A percentile compares a stretch with the other conserved stretches of the same genome.
phyloP scores from a whole-genome alignment of 2,888 invertebrate genomes.

The Ecliptopera silaceata region DNA sequence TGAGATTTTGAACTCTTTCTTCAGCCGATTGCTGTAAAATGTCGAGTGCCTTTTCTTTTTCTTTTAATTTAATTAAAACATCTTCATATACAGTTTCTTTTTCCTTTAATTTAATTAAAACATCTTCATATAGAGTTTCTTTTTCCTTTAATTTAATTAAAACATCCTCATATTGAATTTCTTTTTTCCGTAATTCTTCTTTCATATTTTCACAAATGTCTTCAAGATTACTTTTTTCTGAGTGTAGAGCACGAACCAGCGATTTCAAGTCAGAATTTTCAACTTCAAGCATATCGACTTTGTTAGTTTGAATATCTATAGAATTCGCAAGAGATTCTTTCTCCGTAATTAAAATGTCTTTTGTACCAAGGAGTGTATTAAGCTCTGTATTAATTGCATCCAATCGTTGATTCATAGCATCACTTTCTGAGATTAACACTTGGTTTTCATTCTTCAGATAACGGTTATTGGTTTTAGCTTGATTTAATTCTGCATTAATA shows the following conservation, averaged over 20 bases:
- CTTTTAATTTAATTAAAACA: slow-evolving; percentile 22
- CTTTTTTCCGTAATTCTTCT: slow-evolving; percentile 1
- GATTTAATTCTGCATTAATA: slow-evolving; percentile 14
- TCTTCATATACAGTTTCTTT: slow-evolving; percentile 28
- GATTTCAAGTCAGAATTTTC: slow-evolving; percentile 3
- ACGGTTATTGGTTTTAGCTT: slow-evolving; percentile 15
- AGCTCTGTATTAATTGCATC: slow-evolving; percentile 10
- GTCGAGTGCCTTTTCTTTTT: slow-evolving; percentile 26
- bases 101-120: slow-evolving; percentile 24
- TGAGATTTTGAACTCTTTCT: background rate
- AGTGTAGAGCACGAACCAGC: slow-evolving; percentile 1
- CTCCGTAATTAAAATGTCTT: slow-evolving; percentile 17
- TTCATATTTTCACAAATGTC: slow-evolving; percentile 2
- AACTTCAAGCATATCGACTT: slow-evolving; percentile 6
- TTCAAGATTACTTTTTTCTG: slow-evolving; percentile 6
- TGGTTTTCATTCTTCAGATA: slow-evolving; percentile 19
- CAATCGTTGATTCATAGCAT: slow-evolving; percentile 4
- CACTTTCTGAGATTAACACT: slow-evolving; percentile 7
- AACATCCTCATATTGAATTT: slow-evolving; percentile 20
- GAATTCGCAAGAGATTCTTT: slow-evolving; percentile 18
- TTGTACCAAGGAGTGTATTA: slow-evolving; percentile 1
- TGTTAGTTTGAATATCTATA: slow-evolving; percentile 11
- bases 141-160: slow-evolving; percentile 28
- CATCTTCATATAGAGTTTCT: slow-evolving; percentile 24
- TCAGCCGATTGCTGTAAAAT: background rate